Percentiles rank a stretch among this genome's conserved stretches.
These are phyloP conservation scores for Eurosta solidaginis DNA, from an alignment of 1,140 invertebrate species.

Conservation along the genomic window DNA sequence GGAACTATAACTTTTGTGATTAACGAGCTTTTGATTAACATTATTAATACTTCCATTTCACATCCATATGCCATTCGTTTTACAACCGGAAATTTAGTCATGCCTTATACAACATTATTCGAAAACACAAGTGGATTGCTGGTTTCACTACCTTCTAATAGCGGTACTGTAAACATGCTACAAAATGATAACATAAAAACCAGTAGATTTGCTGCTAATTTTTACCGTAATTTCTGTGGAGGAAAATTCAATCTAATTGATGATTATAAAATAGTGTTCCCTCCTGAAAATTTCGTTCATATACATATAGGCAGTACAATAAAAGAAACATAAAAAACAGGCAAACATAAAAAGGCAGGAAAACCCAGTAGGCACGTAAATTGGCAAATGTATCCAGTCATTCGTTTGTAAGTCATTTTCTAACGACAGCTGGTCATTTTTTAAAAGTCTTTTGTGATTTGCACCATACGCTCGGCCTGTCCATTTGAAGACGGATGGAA, in stretches of 20 bases:
- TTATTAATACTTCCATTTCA: neutral
- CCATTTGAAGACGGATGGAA: too few relatives aligned
- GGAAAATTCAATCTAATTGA: neutral
- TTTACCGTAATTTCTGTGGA: slow-evolving; percentile 15
- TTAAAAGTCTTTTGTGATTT: too few relatives aligned
- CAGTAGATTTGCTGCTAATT: neutral
- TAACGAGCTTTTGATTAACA: neutral
- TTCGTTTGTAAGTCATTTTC: too few relatives aligned
- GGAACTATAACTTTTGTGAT: slow-evolving; percentile 44
- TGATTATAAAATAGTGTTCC: neutral
- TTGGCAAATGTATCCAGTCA: too few relatives aligned
- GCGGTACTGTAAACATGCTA: slow-evolving; percentile 34
- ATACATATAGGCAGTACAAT: too few relatives aligned
- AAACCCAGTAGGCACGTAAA: too few relatives aligned
- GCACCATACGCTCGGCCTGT: too few relatives aligned
- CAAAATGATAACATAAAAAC: slow-evolving; percentile 20
- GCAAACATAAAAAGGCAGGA: too few relatives aligned
- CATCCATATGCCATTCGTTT: slow-evolving; percentile 31
- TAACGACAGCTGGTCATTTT: too few relatives aligned
- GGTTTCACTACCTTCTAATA: slow-evolving; percentile 33
- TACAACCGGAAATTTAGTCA: slow-evolving; percentile 20
- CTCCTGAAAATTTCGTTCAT: neutral
- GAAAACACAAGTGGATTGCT: slow-evolving; percentile 34
- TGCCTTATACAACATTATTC: neutral
- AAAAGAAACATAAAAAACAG: too few relatives aligned